Evolutionary conservation across 2,888 invertebrate species (phyloP), one percentile per base, ranked within the genome.

Genomic region (Eudasyphora cyanicolor): DNA sequence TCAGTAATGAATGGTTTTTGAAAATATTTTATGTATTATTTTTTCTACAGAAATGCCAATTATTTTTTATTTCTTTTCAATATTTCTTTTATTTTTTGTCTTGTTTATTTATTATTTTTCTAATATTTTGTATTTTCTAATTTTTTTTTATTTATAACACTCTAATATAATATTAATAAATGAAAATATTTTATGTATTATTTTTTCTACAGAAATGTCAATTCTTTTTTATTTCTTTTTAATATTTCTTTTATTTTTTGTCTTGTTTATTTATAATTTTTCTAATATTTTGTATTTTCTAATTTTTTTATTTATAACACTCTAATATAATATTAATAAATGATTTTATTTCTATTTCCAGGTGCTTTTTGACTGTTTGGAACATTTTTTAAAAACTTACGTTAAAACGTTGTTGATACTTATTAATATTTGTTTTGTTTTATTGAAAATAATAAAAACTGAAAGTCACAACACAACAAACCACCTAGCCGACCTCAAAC

Each of bases 361-460:
- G 91, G 91, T 91, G 91, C 92, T 91, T 91, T 91, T 91, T 91
- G 92, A 91, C 91, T 91, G 92, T 91, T 91, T 91, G 91, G 91
- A 91, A 92, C 91, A 91, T 91, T 91, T 91, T 67, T 91, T 91
- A 90, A 91, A 90, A 89, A 91, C 84, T 91, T 91, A 91, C 91
- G 91, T 91, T 91, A 90, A 91, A 91, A 90, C 90, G 91, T 91
- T 91, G 91, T 91, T 91, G 90, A 91, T 88, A 89, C 89, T 90
- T 90, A 90, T 89, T 89, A 89, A 89, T 88, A 88, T 89, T 90
- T 89, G 87, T 89, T 90, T 90, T 88, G 88, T 90, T 90, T 87
- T 84, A 87, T 87, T 87, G 86, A 87, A 86, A 83, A 81, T 74
- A 82, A 84, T 85, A 82, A 86, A 86, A 87, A 76, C 76, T 84